Conservation (phyloP, 2,113 vertebrate genomes). For the Myotis brandtii region DNA sequence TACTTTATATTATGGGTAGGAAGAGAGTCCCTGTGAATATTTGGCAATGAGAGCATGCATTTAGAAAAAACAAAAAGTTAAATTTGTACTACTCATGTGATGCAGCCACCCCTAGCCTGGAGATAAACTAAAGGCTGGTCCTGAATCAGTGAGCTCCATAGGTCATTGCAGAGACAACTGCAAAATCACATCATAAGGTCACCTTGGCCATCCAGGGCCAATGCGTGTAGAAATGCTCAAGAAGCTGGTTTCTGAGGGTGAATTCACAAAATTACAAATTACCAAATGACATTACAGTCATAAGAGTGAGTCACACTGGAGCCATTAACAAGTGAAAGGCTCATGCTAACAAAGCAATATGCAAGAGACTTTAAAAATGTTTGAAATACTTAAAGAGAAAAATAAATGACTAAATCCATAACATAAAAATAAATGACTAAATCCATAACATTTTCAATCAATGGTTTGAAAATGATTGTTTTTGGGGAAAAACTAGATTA, state of each 20-base stretch:
- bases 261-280: neutral
- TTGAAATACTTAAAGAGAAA: conserved; percentile 30
- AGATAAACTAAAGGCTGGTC: neutral
- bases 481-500: neutral
- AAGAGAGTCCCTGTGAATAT: neutral
- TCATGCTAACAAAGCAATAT: neutral
- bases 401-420: neutral
- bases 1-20: neutral
- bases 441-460: neutral
- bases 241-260: neutral
- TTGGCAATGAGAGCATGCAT: neutral
- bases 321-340: neutral
- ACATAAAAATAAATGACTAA: neutral
- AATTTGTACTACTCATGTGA: neutral
- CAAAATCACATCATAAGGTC: neutral
- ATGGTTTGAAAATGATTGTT: neutral
- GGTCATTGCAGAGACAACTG: neutral
- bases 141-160: neutral
- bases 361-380: neutral
- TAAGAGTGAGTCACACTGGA: neutral
- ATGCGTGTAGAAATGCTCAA: neutral
- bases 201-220: neutral
- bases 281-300: neutral
- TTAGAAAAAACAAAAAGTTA: neutral
- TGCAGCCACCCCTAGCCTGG: neutral